Base-by-base conservation (phyloP, 1,140 invertebrate species). In the Procambarus clarkii region DNA sequence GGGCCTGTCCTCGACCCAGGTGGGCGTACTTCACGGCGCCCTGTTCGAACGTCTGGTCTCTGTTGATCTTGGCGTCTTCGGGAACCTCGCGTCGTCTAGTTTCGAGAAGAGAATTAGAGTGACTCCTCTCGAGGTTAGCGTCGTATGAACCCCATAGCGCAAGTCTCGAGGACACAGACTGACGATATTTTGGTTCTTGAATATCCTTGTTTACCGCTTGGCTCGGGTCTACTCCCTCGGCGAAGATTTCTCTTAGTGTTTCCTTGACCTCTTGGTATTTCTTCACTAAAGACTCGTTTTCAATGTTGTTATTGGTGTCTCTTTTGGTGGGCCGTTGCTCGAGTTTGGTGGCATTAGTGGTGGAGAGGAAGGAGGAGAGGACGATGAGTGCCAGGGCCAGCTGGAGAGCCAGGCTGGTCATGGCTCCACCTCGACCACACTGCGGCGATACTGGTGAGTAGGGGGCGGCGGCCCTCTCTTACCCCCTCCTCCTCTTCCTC, bases 251-350 rank as follows among this genome's bases (percentile, higher is more conserved):
- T 58, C 64, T 81, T 2, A 88, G 79, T 2, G 15, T 74, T 24
- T 88, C 86, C 60, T 81, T 80, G 60, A 88, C 58, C 50, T 88
- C 79, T 21, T 71, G 50, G 79, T 81, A 88, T 24, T 13, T 78
- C n/a, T 81, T 58, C 15, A 48, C 15, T 34, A 50, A 21, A 54
- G 50, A 18, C 4, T 86, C 85, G 1, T 86, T 46, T 21, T 79
- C 48, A 54, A 24, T 78, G 18, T 54, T 34, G 1, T 21, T 34
- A 15, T 54, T 24, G 24, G 1, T 77, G 1, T 34, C 44, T 15
- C 71, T 48, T 0, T 24, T 15, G 5, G 9, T 60, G n/a, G 54
- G 48, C 11, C 69, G 2, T 74, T 21, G n/a, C n/a, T 34, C 5
- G 7, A 74, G 5, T 34, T 74, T 3, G 2, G 3, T 34, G 24